phyloP scores from a whole-genome alignment of 2,888 invertebrate species.

The Drosophila suboccidentalis region DNA sequence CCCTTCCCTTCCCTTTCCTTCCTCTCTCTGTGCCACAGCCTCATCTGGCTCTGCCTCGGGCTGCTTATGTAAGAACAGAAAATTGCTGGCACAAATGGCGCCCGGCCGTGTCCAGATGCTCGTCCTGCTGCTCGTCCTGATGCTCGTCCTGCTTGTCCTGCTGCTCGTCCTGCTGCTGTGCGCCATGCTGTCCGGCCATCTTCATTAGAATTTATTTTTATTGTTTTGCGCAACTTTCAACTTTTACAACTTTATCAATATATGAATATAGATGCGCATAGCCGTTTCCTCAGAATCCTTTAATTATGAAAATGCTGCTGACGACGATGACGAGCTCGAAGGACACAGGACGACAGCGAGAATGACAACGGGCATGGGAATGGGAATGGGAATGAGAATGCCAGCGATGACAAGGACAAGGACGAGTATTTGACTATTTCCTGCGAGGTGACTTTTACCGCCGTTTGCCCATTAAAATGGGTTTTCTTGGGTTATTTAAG shows the following conservation, averaged over 20 bases:
- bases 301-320: conserved; percentile 71
- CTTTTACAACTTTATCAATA: conserved; percentile 82
- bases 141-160: background rate
- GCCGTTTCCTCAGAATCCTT: conserved; percentile 55
- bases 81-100: conserved; percentile 79
- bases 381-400: background rate
- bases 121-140: background rate
- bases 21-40: conserved; percentile 10
- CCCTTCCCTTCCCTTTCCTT: background rate
- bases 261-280: conserved; percentile 78
- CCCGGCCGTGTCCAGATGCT: conserved; percentile 45
- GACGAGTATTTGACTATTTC: conserved; percentile 20
- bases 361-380: background rate
- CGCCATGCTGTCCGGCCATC: conserved; percentile 80
- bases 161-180: conserved; percentile 21
- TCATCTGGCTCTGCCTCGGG: conserved; percentile 31
- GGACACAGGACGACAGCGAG: conserved; percentile 3
- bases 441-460: conserved; percentile 7
- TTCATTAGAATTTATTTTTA: conserved; percentile 79
- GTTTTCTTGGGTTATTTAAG: background rate
- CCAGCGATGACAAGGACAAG: conserved; percentile 10
- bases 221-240: conserved; percentile 81
- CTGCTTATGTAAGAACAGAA: conserved; percentile 74
- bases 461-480: conserved; percentile 5
- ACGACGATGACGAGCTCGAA: conserved; percentile 29